Percentiles rank a stretch among this genome's conserved stretches.
Conservation (phyloP, 1,140 invertebrate genomes). For the Drosophila parvula region DNA sequence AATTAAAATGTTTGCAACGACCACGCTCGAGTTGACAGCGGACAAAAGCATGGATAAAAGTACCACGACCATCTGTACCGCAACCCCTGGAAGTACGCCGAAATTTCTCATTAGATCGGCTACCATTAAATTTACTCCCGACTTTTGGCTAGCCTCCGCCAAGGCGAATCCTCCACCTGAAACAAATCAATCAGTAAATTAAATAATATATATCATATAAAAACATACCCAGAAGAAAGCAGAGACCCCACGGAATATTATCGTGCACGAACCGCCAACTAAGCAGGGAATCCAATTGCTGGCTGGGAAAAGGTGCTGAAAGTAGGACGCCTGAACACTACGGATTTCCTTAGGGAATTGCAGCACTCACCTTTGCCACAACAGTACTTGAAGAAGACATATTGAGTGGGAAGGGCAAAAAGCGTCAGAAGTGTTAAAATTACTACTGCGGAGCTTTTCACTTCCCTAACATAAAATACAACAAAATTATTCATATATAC, state of each 20-base stretch:
- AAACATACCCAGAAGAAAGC: constrained; percentile 54
- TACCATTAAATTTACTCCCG: constrained; percentile 89
- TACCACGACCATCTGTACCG: constrained; percentile 85
- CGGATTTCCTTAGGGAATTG: too few species aligned
- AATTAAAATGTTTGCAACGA: constrained; percentile 90
- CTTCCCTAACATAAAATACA: constrained; percentile 83
- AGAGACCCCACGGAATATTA: constrained; percentile 46
- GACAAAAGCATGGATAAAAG: constrained; percentile 86
- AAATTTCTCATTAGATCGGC: constrained; percentile 87
- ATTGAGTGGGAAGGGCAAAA: constrained; percentile 91
- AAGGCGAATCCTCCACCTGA: constrained; percentile 93
- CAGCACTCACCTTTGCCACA: constrained; percentile 42
- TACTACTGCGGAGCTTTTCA: constrained; percentile 91
- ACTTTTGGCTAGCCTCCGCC: constrained; percentile 90
- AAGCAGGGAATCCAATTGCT: constrained; percentile 44
- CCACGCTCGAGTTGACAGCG: constrained; percentile 92
- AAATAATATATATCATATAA: too few species aligned
- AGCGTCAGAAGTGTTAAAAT: constrained; percentile 90
- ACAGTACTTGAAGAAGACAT: constrained; percentile 60
- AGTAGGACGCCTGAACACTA: too few species aligned
- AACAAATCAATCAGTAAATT: not conserved
- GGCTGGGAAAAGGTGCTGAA: constrained; percentile 52
- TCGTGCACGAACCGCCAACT: constrained; percentile 43
- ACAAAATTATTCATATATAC: constrained; percentile 24
- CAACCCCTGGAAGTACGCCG: constrained; percentile 84